phyloP scores from a whole-genome alignment of 2,888 invertebrate genomes.

The Drosophila dives region DNA sequence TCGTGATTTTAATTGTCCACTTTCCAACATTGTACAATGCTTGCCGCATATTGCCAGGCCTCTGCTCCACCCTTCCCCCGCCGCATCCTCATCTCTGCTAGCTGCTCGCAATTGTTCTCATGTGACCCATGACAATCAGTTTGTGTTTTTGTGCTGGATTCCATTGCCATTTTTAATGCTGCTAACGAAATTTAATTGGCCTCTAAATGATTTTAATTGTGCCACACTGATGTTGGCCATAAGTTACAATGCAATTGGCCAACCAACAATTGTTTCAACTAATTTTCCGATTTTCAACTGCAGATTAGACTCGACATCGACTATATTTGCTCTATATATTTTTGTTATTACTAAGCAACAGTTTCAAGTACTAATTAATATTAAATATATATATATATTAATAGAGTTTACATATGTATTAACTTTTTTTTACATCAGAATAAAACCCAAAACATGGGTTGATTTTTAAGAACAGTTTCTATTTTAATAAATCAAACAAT shows the following conservation, averaged over 20 bases:
- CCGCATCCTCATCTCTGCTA: background rate
- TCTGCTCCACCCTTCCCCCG: background rate
- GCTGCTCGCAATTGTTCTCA: slow-evolving; percentile 70
- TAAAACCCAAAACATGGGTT: background rate
- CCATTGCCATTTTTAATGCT: slow-evolving; percentile 70
- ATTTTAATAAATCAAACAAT: background rate
- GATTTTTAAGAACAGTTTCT: background rate
- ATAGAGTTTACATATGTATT: background rate
- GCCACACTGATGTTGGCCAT: slow-evolving; percentile 77
- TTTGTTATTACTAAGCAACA: slow-evolving; percentile 18
- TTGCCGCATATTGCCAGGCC: slow-evolving; percentile 2
- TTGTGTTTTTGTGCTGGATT: slow-evolving; percentile 30
- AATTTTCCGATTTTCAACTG: slow-evolving; percentile 18
- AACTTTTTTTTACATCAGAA: background rate
- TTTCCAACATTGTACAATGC: slow-evolving; percentile 28
- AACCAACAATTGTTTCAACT: slow-evolving; percentile 46
- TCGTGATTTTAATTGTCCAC: slow-evolving; percentile 74
- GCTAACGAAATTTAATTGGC: slow-evolving; percentile 80
- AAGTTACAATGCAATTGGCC: slow-evolving; percentile 68
- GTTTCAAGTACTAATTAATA: slow-evolving; percentile 6
- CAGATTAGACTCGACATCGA: slow-evolving; percentile 17
- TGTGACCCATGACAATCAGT: slow-evolving; percentile 64
- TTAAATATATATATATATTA: too few species aligned
- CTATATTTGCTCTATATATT: background rate
- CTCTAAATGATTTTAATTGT: slow-evolving; percentile 81